A percentile compares a stretch with the other conserved stretches of the same genome.
Conservation (phyloP, 2,797 vertebrate species). For the Botia kubotai region DNA sequence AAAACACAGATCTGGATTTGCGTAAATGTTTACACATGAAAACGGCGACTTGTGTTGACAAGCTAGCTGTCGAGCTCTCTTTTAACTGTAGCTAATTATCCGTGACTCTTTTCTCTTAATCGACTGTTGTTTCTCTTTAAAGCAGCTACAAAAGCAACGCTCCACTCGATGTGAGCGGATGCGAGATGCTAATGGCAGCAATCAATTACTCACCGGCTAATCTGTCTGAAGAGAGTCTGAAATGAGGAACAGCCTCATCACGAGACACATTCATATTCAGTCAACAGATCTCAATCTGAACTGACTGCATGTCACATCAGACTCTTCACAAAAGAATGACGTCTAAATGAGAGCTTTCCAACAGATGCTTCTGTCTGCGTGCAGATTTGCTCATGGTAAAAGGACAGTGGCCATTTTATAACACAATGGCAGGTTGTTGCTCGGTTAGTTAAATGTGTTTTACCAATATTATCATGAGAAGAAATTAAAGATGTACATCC, state of each 20-base stretch:
- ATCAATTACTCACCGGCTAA: constrained; percentile 76
- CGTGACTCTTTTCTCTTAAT: constrained; percentile 27
- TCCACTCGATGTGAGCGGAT: constrained; percentile 49
- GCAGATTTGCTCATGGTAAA: constrained; percentile 6
- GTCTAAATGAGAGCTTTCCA: constrained; percentile 22
- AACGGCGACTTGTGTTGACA: constrained; percentile 9
- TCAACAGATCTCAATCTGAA: constrained; percentile 53
- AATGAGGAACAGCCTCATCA: constrained; percentile 57
- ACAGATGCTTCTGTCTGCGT: constrained; percentile 4
- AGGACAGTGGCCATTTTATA: constrained; percentile 15
- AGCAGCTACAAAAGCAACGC: constrained; percentile 49
- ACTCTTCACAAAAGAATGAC: constrained; percentile 25
- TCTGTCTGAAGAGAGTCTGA: constrained; percentile 64
- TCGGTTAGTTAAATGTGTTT: too few species aligned
- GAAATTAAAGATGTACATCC: too few species aligned
- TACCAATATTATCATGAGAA: too few species aligned
- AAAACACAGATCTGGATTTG: background rate
- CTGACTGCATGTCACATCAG: constrained; percentile 44
- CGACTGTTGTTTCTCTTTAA: constrained; percentile 52
- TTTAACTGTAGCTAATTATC: constrained; percentile 43
- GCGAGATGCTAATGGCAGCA: constrained; percentile 64
- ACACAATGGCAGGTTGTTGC: background rate
- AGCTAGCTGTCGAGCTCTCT: constrained; percentile 7
- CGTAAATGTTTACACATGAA: constrained; percentile 28
- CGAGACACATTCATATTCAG: constrained; percentile 53